Base-by-base conservation (phyloP, 37 sponge, comb jelly and placozoan genomes). In the Spongilla lacustris region DNA sequence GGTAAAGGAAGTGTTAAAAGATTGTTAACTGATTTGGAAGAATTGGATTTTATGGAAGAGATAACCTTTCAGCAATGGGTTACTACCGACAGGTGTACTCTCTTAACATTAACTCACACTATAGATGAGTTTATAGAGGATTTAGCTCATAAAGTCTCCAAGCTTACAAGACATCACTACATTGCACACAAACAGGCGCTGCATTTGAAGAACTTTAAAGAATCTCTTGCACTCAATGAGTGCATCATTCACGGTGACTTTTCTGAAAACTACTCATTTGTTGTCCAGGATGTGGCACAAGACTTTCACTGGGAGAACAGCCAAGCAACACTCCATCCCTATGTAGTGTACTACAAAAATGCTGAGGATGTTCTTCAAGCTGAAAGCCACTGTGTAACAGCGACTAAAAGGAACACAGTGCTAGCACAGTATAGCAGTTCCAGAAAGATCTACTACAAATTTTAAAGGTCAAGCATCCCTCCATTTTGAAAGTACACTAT, bases 241-340 rank as follows among this genome's bases (percentile, higher is more conserved):
- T 34, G 80, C 4, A 22, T 84, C 25, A 74, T 89, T 24, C 67
- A 48, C 4, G 82, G 77, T 67, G 88, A 87, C 36, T 87, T 87
- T 75, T 81, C 87, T 69, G 87, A 86, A 32, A 87, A 80, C 68
- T 88, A 88, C 83, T 67, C 83, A 21, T 88, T 88, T 81, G 35
- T 88, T 22, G 31, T 88, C 12, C 83, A 88, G 68, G 89, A 88
- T 77, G 83, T 78, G 46, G 79, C 73, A n/a, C 88, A 88, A 41
- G 89, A 83, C 13, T 88, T 82, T 37, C 89, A 88, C 68, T 88
- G 89, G 89, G 83, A 88, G 32, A 82, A 88, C 49, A 83, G 83
- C n/a, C 89, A 88, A 68, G 89, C 89, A 41, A 88, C 89, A 21
- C 30, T 88, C 32, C 82, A 87, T 31, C 88, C 82, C 28, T 87